Percentiles rank a stretch among this genome's conserved stretches.
These are phyloP conservation scores for Empidonax traillii DNA, from an alignment of 2,113 vertebrate species.

Conservation along the genomic window DNA sequence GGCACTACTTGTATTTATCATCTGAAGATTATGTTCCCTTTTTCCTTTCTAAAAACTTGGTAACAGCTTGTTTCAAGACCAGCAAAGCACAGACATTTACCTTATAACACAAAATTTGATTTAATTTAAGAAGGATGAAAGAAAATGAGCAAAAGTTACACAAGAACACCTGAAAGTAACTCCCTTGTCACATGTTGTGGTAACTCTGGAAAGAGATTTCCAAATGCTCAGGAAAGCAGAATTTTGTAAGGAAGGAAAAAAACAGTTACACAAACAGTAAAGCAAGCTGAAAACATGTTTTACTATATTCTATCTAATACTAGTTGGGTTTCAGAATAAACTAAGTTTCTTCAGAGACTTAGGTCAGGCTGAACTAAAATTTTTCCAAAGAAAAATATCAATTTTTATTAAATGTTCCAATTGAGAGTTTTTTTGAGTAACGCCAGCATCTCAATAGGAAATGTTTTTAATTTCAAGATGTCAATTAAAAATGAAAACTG, in stretches of 20 bases:
- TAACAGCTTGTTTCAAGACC: not conserved
- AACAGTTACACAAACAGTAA: not conserved
- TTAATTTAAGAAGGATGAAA: not conserved
- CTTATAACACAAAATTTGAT: not conserved
- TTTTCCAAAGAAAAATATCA: not conserved
- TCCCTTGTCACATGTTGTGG: fast-evolving
- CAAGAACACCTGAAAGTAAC: not conserved
- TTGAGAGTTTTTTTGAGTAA: not conserved
- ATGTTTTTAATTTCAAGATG: not conserved
- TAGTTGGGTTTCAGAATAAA: not conserved
- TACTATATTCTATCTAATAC: not conserved
- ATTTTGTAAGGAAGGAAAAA: not conserved
- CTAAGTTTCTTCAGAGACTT: not conserved
- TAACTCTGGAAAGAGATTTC: not conserved
- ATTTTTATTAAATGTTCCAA: not conserved
- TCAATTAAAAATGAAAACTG: not conserved
- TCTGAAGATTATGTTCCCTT: conserved; percentile 30
- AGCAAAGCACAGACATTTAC: not conserved
- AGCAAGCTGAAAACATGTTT: not conserved
- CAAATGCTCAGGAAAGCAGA: not conserved
- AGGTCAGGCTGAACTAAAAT: not conserved
- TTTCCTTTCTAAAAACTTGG: not conserved
- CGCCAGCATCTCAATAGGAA: not conserved
- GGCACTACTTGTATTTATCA: conserved; percentile 17
- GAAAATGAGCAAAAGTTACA: not conserved